Conservation (phyloP, 2,888 invertebrate species). For the Thymelicus acteon region DNA sequence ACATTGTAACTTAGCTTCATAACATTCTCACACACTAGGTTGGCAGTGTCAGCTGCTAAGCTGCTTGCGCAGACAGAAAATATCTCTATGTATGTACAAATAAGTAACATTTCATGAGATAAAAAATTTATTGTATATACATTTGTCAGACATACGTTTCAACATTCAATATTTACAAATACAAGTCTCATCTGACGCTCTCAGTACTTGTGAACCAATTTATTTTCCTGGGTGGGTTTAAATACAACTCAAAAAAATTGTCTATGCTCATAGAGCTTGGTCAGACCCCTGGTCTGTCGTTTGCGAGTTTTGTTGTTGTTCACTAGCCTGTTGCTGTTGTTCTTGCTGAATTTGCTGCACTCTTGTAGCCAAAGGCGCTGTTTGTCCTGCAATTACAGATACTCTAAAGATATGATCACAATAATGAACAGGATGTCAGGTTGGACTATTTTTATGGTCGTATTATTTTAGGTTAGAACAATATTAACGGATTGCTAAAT, state of each 20-base stretch:
- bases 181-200: constrained; percentile 16
- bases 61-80: constrained; percentile 20
- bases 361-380: constrained; percentile 77
- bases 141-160: constrained; percentile 15
- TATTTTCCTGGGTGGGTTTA: constrained; percentile 37
- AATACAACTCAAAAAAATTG: constrained; percentile 41
- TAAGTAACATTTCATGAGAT: constrained; percentile 30
- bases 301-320: constrained; percentile 63
- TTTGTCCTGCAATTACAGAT: constrained; percentile 66
- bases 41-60: constrained; percentile 43
- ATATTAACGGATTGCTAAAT: no score
- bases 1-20: constrained; percentile 4
- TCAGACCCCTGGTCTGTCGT: constrained; percentile 65
- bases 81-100: constrained; percentile 18
- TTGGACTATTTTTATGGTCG: no score
- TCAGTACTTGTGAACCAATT: constrained; percentile 29
- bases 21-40: constrained; percentile 35
- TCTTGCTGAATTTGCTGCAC: constrained; percentile 72
- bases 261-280: constrained; percentile 65
- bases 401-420: neutral
- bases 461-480: no score
- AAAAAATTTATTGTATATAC: constrained; percentile 20
- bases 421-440: neutral
- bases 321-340: constrained; percentile 54
- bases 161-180: constrained; percentile 29